Evolutionary conservation across 2,888 invertebrate genomes (phyloP).

Genomic region (Lasioglossum figueresi): DNA sequence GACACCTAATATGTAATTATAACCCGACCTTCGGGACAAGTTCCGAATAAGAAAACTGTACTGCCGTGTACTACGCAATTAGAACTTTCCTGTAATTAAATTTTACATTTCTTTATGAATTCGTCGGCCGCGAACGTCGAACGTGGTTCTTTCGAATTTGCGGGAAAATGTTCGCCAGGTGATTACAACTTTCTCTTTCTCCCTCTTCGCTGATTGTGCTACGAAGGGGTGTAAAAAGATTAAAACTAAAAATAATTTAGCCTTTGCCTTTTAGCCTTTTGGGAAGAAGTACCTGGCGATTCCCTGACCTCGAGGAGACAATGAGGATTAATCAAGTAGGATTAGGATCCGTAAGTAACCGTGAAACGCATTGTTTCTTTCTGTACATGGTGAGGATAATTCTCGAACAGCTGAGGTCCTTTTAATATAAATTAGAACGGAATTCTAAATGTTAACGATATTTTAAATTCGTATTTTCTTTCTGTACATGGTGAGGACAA

Average conservation of each 20-base stretch:
- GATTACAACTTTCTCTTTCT: no score
- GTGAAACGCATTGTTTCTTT: conserved; percentile 52
- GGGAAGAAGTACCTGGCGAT: neutral
- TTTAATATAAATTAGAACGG: no score
- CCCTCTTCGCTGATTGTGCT: neutral
- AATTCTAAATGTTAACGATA: no score
- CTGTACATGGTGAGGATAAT: neutral
- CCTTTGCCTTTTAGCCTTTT: neutral
- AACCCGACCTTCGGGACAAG: neutral
- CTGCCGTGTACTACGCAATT: neutral
- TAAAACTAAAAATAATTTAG: neutral
- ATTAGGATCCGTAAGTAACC: conserved; percentile 61
- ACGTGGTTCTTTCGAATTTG: neutral
- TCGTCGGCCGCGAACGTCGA: neutral
- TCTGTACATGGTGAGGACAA: no score
- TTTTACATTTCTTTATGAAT: neutral
- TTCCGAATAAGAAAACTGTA: neutral
- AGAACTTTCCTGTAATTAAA: neutral
- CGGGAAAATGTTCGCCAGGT: no score
- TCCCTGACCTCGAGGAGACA: neutral
- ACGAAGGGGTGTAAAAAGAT: neutral
- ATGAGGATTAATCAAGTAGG: conserved; percentile 53
- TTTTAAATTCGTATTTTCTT: no score
- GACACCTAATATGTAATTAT: conserved; percentile 17
- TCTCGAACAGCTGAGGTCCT: conserved; percentile 22